phyloP scores from a whole-genome alignment of 2,797 vertebrate species.

The Acestrorhynchus altus region DNA sequence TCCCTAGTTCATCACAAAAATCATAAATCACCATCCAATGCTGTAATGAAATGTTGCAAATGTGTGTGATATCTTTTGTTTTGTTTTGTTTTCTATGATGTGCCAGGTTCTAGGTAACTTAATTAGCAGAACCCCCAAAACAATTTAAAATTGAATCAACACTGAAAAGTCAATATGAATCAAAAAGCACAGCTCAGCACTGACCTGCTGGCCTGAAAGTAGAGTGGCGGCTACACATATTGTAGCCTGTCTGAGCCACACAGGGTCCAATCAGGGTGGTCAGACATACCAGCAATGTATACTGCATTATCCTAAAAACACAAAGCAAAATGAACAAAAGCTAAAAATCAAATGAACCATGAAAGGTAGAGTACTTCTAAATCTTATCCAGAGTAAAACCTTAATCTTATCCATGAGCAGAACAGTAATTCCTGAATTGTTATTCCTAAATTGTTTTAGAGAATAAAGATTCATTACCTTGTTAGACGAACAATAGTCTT shows the following conservation, averaged over 20 bases:
- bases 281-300: slow-evolving; percentile 66
- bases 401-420: neutral
- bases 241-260: slow-evolving; percentile 49
- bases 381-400: neutral
- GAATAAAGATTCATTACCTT: slow-evolving; percentile 5
- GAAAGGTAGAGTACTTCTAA: neutral
- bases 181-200: slow-evolving; percentile 12
- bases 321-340: slow-evolving; percentile 27
- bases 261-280: slow-evolving; percentile 65
- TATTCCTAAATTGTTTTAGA: neutral
- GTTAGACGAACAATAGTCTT: slow-evolving; percentile 28
- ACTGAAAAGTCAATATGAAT: neutral
- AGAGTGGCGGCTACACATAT: neutral
- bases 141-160: neutral
- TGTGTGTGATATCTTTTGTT: neutral
- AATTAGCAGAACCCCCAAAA: neutral
- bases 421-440: neutral
- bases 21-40: no score
- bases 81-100: neutral
- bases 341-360: neutral
- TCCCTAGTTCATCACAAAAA: no score
- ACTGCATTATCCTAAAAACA: slow-evolving; percentile 66
- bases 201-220: slow-evolving; percentile 74
- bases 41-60: no score
- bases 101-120: neutral